These are phyloP conservation scores for Herpailurus yagouaroundi DNA, from an alignment of 2,113 vertebrate genomes.

Conservation along the genomic window DNA sequence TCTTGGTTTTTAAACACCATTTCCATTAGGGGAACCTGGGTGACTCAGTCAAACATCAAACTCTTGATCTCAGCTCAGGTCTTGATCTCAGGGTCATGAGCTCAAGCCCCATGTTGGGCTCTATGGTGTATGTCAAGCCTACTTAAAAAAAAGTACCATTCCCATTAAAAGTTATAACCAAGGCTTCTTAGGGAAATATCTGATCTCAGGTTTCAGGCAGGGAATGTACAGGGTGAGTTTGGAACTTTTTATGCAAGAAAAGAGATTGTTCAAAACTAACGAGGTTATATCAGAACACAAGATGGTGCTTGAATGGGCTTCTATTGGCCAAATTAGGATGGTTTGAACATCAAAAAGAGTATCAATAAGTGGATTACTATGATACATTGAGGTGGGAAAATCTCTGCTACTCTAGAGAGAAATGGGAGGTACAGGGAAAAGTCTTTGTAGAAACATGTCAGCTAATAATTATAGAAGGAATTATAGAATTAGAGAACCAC, in stretches of 20 bases:
- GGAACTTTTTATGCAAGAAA: neutral
- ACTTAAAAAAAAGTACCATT: neutral
- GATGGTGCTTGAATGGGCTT: neutral
- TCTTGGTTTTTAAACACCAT: constrained; percentile 49
- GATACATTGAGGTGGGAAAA: neutral
- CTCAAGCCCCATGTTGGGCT: too few species aligned
- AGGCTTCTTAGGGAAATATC: neutral
- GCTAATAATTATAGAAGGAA: constrained; percentile 30
- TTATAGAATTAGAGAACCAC: constrained; percentile 22
- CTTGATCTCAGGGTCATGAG: too few species aligned
- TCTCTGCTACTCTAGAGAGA: neutral
- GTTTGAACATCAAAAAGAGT: constrained; percentile 34
- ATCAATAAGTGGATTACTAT: constrained; percentile 21
- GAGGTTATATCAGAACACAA: neutral
- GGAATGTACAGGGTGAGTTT: neutral
- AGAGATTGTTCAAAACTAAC: constrained; percentile 32
- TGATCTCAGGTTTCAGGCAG: constrained; percentile 24
- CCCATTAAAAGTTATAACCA: neutral
- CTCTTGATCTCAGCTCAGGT: too few species aligned
- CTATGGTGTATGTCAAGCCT: too few species aligned
- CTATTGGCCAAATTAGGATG: neutral
- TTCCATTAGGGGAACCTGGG: neutral
- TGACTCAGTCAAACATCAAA: too few species aligned
- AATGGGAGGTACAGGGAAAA: neutral
- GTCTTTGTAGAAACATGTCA: neutral